Base-by-base conservation (phyloP, 30 jellyfish, hydroid and myxozoan species). In the Rhopilema esculentum region DNA sequence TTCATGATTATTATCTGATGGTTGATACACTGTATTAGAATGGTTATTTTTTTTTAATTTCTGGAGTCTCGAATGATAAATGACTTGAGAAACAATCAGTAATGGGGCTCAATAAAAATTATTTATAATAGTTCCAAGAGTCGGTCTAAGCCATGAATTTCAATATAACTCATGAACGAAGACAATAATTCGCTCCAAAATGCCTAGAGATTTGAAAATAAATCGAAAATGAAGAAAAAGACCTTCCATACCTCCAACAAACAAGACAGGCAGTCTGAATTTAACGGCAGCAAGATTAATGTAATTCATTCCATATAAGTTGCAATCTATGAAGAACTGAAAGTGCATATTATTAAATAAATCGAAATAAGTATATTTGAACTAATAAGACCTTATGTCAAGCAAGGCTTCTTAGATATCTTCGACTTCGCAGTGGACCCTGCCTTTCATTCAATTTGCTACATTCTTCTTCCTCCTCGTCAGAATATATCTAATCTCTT, bases 291-390 rank as follows among this genome's bases (percentile, higher is more conserved):
- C 82, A 53, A 94, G 67, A 80, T 94, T 87, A 8, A 94, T 88
- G 50, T 64, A 85, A 70, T 94, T 94, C 98, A 94, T 94, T 40
- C 98, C 98, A 84, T 94, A 93, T 0, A 94, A 84, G 76, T 94
- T 94, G 88, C 64, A 94, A 72, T 94, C 98, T 19, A 94, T 94
- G 84, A 94, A 94, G 80, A 94, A 94, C 98, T 94, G 80, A 16
- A 77, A 74, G 51, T 28, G 68, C 21, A 82, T 62, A 57, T 66
- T 6, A 8, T 12, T 57, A 72, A 24, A 2, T 20, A 77, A 62
- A 22, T 19, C 67, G 9, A 25, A 4, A 57, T 22, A 4, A 7
- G 12, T 7, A 64, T 64, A 7, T 26, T 29, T 64, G 24, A 64
- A 7, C 6, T 29, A 64, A 51, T 51, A 51, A 51, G 19, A 19